Percentiles rank a stretch among this genome's conserved stretches.
These are phyloP conservation scores for Etheostoma perlongum DNA, from an alignment of 2,797 vertebrate species.

Conservation along the genomic window DNA sequence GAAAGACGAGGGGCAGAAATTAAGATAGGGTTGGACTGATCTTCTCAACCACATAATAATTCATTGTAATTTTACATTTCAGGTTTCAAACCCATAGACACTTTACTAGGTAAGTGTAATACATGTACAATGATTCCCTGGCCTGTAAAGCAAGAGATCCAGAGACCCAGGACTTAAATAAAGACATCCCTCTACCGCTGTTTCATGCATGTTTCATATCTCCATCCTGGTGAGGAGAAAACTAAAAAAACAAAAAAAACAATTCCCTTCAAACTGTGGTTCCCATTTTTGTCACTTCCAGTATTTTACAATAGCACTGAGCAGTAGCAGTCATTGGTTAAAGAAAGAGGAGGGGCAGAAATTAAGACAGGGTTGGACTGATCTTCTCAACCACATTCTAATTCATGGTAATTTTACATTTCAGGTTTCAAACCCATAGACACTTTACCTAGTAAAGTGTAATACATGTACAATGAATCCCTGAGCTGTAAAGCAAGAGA, in stretches of 20 bases:
- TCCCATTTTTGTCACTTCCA: neutral
- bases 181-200: slow-evolving; percentile 36
- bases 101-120: neutral
- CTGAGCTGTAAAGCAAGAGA: slow-evolving; percentile 1
- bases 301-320: neutral
- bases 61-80: slow-evolving; percentile 31
- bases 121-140: slow-evolving; percentile 1
- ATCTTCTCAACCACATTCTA: slow-evolving; percentile 19
- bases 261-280: too few species aligned
- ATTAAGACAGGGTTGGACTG: slow-evolving; percentile 22
- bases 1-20: slow-evolving; percentile 18
- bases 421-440: slow-evolving; percentile 12
- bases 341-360: slow-evolving; percentile 16
- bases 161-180: slow-evolving; percentile 17
- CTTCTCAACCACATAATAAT: slow-evolving; percentile 11
- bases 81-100: slow-evolving; percentile 8
- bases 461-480: slow-evolving; percentile 11
- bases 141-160: slow-evolving; percentile 9
- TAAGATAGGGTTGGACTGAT: slow-evolving; percentile 24
- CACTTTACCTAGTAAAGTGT: neutral
- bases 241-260: too few species aligned
- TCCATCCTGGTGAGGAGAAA: too few species aligned
- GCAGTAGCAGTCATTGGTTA: neutral
- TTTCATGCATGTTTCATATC: slow-evolving; percentile 44
- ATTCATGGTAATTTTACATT: slow-evolving; percentile 31